These are phyloP conservation scores for Drosophila novamexicana DNA, from an alignment of 1,140 invertebrate species.

Conservation along the genomic window DNA sequence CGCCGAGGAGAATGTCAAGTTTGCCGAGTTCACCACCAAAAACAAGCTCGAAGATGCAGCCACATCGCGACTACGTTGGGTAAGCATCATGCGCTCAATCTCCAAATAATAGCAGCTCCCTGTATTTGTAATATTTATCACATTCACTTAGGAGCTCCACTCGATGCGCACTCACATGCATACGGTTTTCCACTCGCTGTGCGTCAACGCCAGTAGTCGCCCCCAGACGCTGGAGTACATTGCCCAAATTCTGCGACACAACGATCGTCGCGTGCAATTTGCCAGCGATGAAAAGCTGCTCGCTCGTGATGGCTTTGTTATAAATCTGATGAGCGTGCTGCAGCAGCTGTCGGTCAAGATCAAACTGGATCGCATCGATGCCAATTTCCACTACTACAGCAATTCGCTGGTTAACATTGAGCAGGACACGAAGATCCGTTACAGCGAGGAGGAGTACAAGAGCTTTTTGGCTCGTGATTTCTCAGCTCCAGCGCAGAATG, in stretches of 20 bases:
- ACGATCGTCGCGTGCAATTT: constrained; percentile 95
- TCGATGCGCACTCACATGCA: constrained; percentile 90
- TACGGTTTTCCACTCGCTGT: constrained; percentile 92
- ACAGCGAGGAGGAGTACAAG: constrained; percentile 91
- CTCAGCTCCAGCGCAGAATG: constrained; percentile 49
- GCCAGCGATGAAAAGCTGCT: constrained; percentile 93
- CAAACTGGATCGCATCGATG: constrained; percentile 93
- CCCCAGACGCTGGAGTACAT: constrained; percentile 92
- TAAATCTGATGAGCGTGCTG: constrained; percentile 95
- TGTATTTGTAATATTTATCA: background rate
- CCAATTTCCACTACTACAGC: constrained; percentile 94
- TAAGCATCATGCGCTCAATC: constrained; percentile 27
- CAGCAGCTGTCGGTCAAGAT: constrained; percentile 95
- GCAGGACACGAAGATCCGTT: constrained; percentile 94
- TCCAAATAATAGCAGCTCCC: background rate
- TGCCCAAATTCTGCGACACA: constrained; percentile 89
- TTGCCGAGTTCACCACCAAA: constrained; percentile 88
- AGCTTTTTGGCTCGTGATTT: constrained; percentile 87
- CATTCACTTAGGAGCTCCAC: constrained; percentile 86
- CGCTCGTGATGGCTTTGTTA: constrained; percentile 96
- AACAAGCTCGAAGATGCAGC: constrained; percentile 83
- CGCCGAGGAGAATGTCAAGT: constrained; percentile 94
- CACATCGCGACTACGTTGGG: constrained; percentile 67
- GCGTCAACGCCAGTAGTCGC: constrained; percentile 91
- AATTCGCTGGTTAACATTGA: constrained; percentile 90